These are phyloP conservation scores for Nematopogon swammerdamellus DNA, from an alignment of 2,888 invertebrate genomes.

Conservation along the genomic window DNA sequence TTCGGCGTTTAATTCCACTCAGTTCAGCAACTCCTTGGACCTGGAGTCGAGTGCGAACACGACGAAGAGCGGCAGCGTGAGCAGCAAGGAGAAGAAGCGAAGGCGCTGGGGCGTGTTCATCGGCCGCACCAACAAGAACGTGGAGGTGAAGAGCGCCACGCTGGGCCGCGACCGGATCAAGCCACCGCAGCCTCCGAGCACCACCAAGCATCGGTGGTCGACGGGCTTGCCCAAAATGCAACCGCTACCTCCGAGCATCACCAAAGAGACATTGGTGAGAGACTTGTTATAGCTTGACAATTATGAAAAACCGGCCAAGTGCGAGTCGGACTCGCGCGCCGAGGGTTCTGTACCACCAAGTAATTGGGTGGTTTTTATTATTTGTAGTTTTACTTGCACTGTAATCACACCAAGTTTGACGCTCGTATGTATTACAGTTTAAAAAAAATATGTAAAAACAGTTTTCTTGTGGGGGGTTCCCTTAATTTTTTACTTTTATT, in stretches of 20 bases:
- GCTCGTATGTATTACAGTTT: no score
- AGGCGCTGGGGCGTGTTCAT: constrained; percentile 69
- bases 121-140: constrained; percentile 57
- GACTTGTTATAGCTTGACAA: no score
- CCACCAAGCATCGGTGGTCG: constrained; percentile 66
- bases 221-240: constrained; percentile 67
- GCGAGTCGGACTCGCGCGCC: no score
- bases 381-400: no score
- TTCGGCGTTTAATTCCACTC: constrained; percentile 28
- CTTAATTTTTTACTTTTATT: no score
- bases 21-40: constrained; percentile 27
- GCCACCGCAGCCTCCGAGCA: constrained; percentile 30
- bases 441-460: no score
- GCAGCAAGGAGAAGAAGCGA: constrained; percentile 58
- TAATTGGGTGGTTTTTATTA: no score
- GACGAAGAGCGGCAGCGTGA: constrained; percentile 24
- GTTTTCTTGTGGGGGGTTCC: no score
- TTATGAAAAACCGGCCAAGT: no score
- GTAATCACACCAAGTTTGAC: no score
- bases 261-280: constrained; percentile 76
- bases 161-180: constrained; percentile 64
- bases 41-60: constrained; percentile 18
- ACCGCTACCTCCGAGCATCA: constrained; percentile 71
- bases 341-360: no score
- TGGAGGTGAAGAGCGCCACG: constrained; percentile 63